Evolutionary conservation across 2,797 vertebrate species (phyloP).

Genomic region (Danio kyathit): DNA sequence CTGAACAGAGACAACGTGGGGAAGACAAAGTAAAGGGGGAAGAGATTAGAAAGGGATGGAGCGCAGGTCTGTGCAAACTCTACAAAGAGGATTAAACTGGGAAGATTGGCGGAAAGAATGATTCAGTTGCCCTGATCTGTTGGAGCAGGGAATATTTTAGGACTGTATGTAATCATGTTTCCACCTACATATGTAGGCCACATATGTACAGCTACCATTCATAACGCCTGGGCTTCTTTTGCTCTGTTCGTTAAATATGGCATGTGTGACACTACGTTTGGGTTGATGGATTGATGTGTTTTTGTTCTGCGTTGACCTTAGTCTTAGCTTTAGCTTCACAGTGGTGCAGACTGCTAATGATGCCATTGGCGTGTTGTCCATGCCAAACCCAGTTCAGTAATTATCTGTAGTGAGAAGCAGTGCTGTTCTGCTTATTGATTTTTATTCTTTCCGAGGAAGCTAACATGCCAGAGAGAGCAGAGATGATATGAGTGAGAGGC

Average conservation of each 20-base stretch:
- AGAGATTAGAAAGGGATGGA: conserved; percentile 41
- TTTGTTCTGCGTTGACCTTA: conserved; percentile 73
- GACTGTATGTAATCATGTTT: conserved; percentile 18
- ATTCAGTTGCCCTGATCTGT: conserved; percentile 62
- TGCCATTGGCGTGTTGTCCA: conserved; percentile 64
- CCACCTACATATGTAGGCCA: background rate
- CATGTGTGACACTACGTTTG: conserved; percentile 46
- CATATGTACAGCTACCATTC: background rate
- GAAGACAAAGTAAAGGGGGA: conserved; percentile 5
- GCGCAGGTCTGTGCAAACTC: conserved; percentile 30
- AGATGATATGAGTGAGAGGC: conserved; percentile 59
- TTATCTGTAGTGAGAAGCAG: conserved; percentile 71
- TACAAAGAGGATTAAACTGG: conserved; percentile 37
- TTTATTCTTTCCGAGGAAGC: conserved; percentile 60
- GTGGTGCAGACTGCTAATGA: conserved; percentile 71
- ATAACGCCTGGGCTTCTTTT: conserved; percentile 7
- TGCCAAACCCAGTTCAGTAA: conserved; percentile 71
- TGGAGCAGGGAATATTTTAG: conserved; percentile 57
- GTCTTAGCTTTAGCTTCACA: conserved; percentile 62
- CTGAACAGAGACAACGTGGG: conserved; percentile 56
- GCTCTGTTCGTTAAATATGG: conserved; percentile 52
- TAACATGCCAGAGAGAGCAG: conserved; percentile 66
- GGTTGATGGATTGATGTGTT: conserved; percentile 65
- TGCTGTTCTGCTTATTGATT: conserved; percentile 73
- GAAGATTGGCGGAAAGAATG: conserved; percentile 21